Evolutionary conservation across 2,113 vertebrate genomes (phyloP).

Genomic region (Rhizomys pruinosus): DNA sequence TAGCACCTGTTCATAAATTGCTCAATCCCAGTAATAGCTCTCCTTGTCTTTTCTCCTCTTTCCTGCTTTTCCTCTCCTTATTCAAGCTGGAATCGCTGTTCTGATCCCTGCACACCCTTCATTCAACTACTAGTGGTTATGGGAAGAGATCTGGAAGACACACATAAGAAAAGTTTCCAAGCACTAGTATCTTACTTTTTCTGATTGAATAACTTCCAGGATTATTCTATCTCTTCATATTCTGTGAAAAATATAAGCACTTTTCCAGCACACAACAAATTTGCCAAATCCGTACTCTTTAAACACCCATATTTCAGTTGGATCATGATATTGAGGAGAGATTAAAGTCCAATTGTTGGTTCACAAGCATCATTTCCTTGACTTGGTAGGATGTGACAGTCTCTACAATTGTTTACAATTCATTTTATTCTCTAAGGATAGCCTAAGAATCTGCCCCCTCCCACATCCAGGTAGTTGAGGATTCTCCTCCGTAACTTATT

Average conservation of each 20-base stretch:
- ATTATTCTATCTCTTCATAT: neutral
- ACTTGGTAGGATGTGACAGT: neutral
- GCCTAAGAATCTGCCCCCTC: neutral
- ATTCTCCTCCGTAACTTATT: neutral
- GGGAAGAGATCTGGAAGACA: neutral
- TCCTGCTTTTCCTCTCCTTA: neutral
- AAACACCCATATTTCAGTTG: neutral
- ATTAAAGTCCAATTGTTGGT: neutral
- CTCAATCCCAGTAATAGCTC: neutral
- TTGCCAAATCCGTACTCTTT: neutral
- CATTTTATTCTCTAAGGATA: neutral
- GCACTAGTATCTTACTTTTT: neutral
- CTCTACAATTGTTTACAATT: neutral
- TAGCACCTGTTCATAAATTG: neutral
- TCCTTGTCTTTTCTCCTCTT: neutral
- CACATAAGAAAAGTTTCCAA: neutral
- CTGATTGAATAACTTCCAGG: neutral
- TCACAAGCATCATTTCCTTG: neutral
- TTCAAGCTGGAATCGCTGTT: neutral
- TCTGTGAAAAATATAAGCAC: neutral
- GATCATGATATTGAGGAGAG: neutral
- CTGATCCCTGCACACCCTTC: neutral
- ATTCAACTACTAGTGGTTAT: neutral
- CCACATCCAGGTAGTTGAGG: neutral
- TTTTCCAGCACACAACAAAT: neutral